Evolutionary conservation across 2,113 vertebrate genomes (phyloP), one percentile per base, ranked within the genome.

Genomic region (Eretmochelys imbricata): DNA sequence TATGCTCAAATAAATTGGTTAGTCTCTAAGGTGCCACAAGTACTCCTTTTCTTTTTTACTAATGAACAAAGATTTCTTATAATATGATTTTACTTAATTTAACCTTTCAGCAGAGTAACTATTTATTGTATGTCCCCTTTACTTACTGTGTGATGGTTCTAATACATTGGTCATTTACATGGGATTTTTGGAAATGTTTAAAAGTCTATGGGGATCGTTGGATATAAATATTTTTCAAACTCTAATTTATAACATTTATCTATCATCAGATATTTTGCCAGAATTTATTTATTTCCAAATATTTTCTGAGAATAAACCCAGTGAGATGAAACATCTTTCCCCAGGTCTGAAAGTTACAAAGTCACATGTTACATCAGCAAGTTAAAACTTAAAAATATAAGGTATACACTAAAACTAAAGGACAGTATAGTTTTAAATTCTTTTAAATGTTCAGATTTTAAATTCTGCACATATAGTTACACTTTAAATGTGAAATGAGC

Each of bases 401-500:
- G 62, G 14, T 5, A 51, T 46, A 50, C 31, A 81, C 80, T 69
- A 81, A 31, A 5, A 17, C 17, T n/a, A 16, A 83, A 57, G 7
- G 53, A 13, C 59, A 84, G 19, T 78, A 22, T 17, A 72, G 65
- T 95, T 69, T 19, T 27, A 69, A 11, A 0, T n/a, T 82, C 0
- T 16, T 90, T 27, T 31, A n/a, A 25, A 65, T 20, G 11, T 8
- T 24, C 29, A 38, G n/a, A 42, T 65, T 51, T 78, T 17, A 29
- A 42, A 84, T 31, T 19, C 46, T 78, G 38, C 22, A 25, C 24
- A 48, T 6, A 27, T 48, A 27, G 1, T 22, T 87, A 89, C 48
- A 92, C 38, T 79, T 76, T 78, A 78, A 91, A 91, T 35, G n/a
- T 49, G 59, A 91, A 89, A 95, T 85, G 38, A 85, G 5, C 38